Base-by-base conservation (phyloP, 1,140 invertebrate genomes). In the Drosophila triauraria region DNA sequence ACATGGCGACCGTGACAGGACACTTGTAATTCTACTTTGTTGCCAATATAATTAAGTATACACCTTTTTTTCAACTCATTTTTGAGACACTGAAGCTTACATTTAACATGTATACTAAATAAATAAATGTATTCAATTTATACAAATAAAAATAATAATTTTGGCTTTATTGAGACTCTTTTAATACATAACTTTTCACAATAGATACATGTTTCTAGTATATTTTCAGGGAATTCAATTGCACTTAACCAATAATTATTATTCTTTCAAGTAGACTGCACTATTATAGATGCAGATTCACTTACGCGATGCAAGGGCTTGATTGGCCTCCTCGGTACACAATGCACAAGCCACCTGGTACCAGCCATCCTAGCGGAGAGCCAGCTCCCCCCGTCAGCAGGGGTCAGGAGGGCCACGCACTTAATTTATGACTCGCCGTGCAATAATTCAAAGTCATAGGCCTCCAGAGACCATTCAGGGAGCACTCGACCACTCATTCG, bases 391-490 rank as follows among this genome's bases (percentile, higher is more conserved):
- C 35, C 20, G 0, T 13, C 48, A 15, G 10, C 38, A 15, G 23
- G 63, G 63, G 68, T 72, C 67, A 51, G 70, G 35, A 38, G 53
- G 44, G 53, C 62, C 58, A 75, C 81, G 69, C 69, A 90, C 64
- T 90, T 90, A 90, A 90, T 90, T 90, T 90, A 90, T 90, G 85
- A 85, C 86, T 82, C 58, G 86, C 75, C 82, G 75, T 67, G 85
- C 86, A 90, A 90, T 90, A 90, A 91, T 90, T 90, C 85, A 90
- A 90, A 90, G 85, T 82, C 85, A 90, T 90, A 78, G 86, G 81
- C 85, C 85, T 90, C 85, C 67, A 67, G 85, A 90, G 85, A 79
- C 81, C 85, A 72, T 85, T 85, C 78, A 81, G 85, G 54, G 44
- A 72, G 50, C 74, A 80, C 80, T 80, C 81, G 85, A 56, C 86